A percentile compares a stretch with the other conserved stretches of the same genome.
Evolutionary conservation across 2,113 vertebrate species (phyloP).

Genomic region (Strix uralensis): DNA sequence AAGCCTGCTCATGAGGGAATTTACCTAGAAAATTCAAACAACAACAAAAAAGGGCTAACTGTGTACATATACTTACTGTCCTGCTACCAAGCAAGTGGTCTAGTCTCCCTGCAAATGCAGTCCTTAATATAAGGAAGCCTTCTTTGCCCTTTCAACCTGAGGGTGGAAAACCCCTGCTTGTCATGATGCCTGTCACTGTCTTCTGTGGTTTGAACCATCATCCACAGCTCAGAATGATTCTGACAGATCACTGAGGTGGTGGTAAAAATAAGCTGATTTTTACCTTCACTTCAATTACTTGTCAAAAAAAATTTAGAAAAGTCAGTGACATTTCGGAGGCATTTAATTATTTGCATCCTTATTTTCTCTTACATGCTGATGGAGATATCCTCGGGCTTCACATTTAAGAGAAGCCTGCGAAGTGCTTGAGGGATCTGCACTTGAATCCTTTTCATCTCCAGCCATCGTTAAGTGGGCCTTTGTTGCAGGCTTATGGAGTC

Average conservation of each 20-base stretch:
- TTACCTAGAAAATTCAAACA: not conserved
- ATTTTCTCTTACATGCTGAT: not conserved
- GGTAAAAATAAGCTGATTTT: not conserved
- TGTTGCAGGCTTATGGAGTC: not conserved
- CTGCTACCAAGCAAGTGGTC: not conserved
- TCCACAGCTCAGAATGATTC: not conserved
- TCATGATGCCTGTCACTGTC: not conserved
- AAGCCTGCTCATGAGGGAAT: not conserved
- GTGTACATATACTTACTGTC: not conserved
- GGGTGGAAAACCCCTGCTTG: not conserved
- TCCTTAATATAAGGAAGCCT: not conserved
- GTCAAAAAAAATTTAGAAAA: not conserved
- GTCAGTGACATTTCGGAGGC: not conserved
- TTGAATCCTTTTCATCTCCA: constrained; percentile 38
- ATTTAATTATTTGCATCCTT: not conserved
- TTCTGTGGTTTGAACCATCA: not conserved
- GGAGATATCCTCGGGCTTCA: constrained; percentile 29
- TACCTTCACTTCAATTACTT: not conserved
- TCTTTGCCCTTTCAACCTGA: not conserved
- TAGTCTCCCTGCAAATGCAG: not conserved
- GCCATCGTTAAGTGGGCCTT: not conserved
- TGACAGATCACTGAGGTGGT: not conserved
- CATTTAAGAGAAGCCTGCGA: not conserved
- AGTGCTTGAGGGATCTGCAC: not conserved
- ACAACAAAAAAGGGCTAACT: not conserved